Conservation (phyloP, 2,113 vertebrate genomes). For the Muscicapa adusta region DNA sequence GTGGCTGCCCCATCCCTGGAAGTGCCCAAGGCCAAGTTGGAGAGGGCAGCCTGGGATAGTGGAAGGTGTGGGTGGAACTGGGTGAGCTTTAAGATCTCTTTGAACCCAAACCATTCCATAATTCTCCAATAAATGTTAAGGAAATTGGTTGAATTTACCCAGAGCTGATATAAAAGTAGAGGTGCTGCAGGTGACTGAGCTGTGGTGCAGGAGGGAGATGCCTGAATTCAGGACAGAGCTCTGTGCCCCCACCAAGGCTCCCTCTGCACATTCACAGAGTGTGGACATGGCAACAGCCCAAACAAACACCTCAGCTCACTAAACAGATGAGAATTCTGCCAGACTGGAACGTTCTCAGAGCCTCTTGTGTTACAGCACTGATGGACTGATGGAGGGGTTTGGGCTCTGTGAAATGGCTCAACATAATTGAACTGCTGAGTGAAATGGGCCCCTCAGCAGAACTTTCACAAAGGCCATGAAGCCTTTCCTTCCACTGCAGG, state of each 20-base stretch:
- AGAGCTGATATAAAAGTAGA: not conserved
- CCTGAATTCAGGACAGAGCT: not conserved
- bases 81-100: not conserved
- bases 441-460: not conserved
- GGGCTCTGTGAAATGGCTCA: not conserved
- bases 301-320: not conserved
- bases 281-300: not conserved
- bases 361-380: not conserved
- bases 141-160: not conserved
- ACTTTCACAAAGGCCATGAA: not conserved
- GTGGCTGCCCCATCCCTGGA: not conserved
- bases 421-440: not conserved
- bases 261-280: not conserved
- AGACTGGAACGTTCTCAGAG: not conserved
- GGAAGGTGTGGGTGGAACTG: not conserved
- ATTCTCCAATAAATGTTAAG: not conserved
- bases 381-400: not conserved
- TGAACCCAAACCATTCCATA: not conserved
- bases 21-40: not conserved
- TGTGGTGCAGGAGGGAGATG: not conserved
- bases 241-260: not conserved
- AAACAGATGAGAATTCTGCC: not conserved
- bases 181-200: not conserved
- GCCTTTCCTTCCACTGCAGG: not conserved
- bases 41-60: rapidly evolving